Evolutionary conservation across 2,888 invertebrate species (phyloP), one percentile per base, ranked within the genome.

Genomic region (Electrophaes corylata): DNA sequence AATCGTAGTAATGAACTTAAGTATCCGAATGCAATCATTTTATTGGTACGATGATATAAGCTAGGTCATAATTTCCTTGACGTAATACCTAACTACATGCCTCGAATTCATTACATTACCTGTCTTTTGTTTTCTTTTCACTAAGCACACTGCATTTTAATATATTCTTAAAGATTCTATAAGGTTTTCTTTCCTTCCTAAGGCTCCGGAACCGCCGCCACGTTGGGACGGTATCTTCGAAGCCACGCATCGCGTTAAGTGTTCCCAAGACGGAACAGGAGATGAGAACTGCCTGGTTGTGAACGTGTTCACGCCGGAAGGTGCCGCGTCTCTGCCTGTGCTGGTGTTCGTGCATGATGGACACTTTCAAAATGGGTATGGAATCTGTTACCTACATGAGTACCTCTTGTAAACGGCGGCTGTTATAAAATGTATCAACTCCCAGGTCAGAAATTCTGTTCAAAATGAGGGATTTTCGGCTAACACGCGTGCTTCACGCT

Each of bases 281-380:
- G 88, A 88, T 35, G 87, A 88, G 64, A 84, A 88, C 78, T 92
- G 92, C 64, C 74, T 91, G 41, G 86, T 87, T 35, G 64, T 89
- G 20, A 92, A 91, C 66, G 81, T 92, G 35, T 92, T 91, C 72
- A 66, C 76, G 5, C 87, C 88, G 0, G 74, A 73, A 44, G 57
- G 66, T n/a, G 76, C 72, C 3, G 50, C 65, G 3, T 46, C 41
- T 8, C 67, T 70, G 44, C 83, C 89, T 0, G 89, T 89, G 4
- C 59, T 89, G 5, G 83, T 91, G 11, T 70, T 88, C 11, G 78
- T 93, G 20, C 93, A 93, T 62, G 91, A 82, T n/a, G 93, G 92
- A 16, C 79, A 79, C 31, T 92, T 86, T 58, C 81, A 81, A 49
- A 78, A 66, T 37, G 89, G 90, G 90, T 89, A 75, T 72, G 45